These are phyloP conservation scores for Drosophila imparisetae DNA, from an alignment of 2,888 invertebrate genomes.

Conservation along the genomic window DNA sequence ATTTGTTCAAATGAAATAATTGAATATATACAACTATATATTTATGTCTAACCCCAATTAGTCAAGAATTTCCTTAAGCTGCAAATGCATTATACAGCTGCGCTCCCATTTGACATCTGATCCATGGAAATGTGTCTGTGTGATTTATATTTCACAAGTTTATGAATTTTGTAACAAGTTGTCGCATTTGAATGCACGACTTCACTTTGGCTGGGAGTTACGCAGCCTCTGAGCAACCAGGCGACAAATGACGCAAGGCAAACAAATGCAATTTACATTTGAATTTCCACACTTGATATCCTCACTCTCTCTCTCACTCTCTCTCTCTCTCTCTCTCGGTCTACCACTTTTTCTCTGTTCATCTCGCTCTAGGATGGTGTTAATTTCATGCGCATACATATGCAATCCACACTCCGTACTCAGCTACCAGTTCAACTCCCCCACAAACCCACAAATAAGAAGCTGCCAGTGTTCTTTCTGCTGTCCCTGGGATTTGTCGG, in stretches of 20 bases:
- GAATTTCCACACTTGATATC: not conserved
- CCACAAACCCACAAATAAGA: not conserved
- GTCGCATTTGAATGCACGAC: constrained; percentile 36
- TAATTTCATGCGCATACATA: constrained; percentile 13
- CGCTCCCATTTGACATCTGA: constrained; percentile 12
- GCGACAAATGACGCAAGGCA: constrained; percentile 57
- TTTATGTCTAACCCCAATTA: not conserved
- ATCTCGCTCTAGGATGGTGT: not conserved
- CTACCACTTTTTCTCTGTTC: not conserved
- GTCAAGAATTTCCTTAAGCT: not conserved
- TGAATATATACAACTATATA: not conserved
- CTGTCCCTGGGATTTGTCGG: not conserved
- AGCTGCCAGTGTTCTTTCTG: constrained; percentile 11
- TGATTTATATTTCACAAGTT: constrained; percentile 59
- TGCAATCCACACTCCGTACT: not conserved
- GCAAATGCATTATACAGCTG: not conserved
- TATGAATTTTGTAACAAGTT: constrained; percentile 49
- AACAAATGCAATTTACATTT: constrained; percentile 61
- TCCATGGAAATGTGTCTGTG: constrained; percentile 8
- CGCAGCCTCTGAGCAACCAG: constrained; percentile 28
- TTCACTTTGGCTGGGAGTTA: constrained; percentile 8
- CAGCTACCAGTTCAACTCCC: not conserved
- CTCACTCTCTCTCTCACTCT: too few species aligned
- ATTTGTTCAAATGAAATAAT: not conserved
- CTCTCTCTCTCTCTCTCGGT: not conserved